Conservation (phyloP, 2,797 vertebrate genomes). For the Melanogrammus aeglefinus region DNA sequence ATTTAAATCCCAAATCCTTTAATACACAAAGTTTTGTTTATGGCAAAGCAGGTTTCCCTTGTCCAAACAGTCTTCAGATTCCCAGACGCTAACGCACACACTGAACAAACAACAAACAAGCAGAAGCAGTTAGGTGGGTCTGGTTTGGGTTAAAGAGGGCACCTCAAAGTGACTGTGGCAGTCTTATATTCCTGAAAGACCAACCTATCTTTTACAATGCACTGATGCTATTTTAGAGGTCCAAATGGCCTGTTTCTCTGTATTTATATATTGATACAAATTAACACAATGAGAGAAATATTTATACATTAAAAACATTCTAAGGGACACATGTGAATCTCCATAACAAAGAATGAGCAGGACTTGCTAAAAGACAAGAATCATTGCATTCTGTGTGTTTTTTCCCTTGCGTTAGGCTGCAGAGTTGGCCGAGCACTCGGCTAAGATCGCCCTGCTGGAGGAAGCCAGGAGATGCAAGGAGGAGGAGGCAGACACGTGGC, state of each 20-base stretch:
- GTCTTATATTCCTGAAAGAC: neutral
- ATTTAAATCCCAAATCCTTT: neutral
- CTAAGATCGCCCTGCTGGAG: slow-evolving; percentile 84
- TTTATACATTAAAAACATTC: neutral
- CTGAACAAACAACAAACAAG: slow-evolving; percentile 26
- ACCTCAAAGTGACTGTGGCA: neutral
- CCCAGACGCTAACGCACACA: slow-evolving; percentile 2
- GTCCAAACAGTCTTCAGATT: neutral
- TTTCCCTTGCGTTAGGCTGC: slow-evolving; percentile 71
- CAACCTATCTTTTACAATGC: neutral
- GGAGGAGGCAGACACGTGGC: slow-evolving; percentile 85
- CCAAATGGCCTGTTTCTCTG: no score
- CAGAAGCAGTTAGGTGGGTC: slow-evolving; percentile 23
- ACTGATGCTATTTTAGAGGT: neutral
- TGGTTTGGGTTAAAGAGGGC: slow-evolving; percentile 2
- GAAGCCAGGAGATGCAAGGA: slow-evolving; percentile 86
- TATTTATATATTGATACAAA: neutral
- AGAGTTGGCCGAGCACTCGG: slow-evolving; percentile 86
- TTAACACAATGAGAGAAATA: neutral
- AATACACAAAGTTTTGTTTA: neutral
- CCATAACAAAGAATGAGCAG: neutral
- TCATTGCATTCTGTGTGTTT: neutral
- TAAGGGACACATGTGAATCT: neutral
- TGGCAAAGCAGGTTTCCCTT: neutral
- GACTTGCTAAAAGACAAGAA: neutral